Evolutionary conservation across 2,888 invertebrate species (phyloP).

Genomic region (Caradrina clavipalpis): DNA sequence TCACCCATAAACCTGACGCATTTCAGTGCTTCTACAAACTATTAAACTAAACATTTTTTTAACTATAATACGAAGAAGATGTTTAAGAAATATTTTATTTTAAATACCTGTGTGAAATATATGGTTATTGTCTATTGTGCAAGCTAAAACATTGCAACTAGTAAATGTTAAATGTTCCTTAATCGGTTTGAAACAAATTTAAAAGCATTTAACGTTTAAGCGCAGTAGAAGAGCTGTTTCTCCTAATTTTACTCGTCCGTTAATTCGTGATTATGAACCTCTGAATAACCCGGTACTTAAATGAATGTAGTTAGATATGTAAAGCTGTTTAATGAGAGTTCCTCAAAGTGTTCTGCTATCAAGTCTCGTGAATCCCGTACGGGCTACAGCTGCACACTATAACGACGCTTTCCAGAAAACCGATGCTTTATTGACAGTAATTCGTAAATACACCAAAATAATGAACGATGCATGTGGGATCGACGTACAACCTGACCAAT

Average conservation of each 20-base stretch:
- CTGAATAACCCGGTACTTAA: slow-evolving; percentile 48
- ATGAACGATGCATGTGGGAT: slow-evolving; percentile 78
- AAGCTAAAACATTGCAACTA: slow-evolving; percentile 22
- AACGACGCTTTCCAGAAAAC: slow-evolving; percentile 82
- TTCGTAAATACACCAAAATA: slow-evolving; percentile 80
- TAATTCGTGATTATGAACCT: slow-evolving; percentile 57
- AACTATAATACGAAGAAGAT: slow-evolving; percentile 8
- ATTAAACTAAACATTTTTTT: slow-evolving; percentile 19
- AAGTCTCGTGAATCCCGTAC: slow-evolving; percentile 68
- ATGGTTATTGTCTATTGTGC: slow-evolving; percentile 38
- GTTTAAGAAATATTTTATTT: neutral
- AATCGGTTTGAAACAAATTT: slow-evolving; percentile 50
- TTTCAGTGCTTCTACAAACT: slow-evolving; percentile 16
- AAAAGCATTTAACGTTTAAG: slow-evolving; percentile 53
- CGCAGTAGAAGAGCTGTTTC: slow-evolving; percentile 42
- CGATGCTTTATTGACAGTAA: slow-evolving; percentile 84
- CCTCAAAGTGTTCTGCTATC: slow-evolving; percentile 49
- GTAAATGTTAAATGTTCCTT: slow-evolving; percentile 23
- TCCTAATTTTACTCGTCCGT: slow-evolving; percentile 54
- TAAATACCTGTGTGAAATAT: slow-evolving; percentile 20
- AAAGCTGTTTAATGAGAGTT: slow-evolving; percentile 60
- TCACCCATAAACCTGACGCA: neutral
- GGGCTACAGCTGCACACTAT: slow-evolving; percentile 79
- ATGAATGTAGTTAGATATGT: slow-evolving; percentile 30
- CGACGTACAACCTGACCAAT: slow-evolving; percentile 65